Evolutionary conservation across 2,113 vertebrate genomes (phyloP), one percentile per base, ranked within the genome.

Genomic region (Pachypanchax playfairii): DNA sequence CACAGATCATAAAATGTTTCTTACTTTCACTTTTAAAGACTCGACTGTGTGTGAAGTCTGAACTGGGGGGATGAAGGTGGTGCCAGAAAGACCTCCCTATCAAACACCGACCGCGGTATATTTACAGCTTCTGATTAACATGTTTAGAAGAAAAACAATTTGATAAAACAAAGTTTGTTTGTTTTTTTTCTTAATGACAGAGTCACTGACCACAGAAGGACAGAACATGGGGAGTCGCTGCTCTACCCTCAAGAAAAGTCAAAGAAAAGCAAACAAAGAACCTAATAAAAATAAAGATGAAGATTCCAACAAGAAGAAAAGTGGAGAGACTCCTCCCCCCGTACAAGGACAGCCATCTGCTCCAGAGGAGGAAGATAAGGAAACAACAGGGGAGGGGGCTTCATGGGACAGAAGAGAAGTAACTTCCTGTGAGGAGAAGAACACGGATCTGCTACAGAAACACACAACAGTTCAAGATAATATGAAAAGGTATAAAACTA

Each of bases 151-250:
- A n/a, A n/a, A n/a, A n/a, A n/a, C n/a, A n/a, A n/a, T n/a, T n/a
- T n/a, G n/a, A n/a, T n/a, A 33, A 11, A 10, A 11, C 7, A 8
- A 33, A 33, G 8, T 33, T 33, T 29, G 28, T 29, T 33, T 33
- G 8, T 10, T 33, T 33, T 41, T 41, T 18, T 51, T 58, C 13
- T 21, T 46, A 50, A 20, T 47, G 21, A 35, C 60, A 56, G 59
- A 41, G 14, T 29, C 18, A 24, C 22, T 38, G 55, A 48, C 20
- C 15, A 12, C 25, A 41, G 18, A 48, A 62, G 38, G 53, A 22
- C 28, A 43, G 42, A 15, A 3, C 22, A 65, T 75, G 66, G 71
- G 47, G 14, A 54, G 9, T 35, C 7, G 11, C 9, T 53, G 39
- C 20, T 75, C 61, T 21, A 22, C 42, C 20, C 13, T n/a, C 6